Evolutionary conservation across 2,797 vertebrate species (phyloP).

Genomic region (Ptychobarbus kaznakovi): DNA sequence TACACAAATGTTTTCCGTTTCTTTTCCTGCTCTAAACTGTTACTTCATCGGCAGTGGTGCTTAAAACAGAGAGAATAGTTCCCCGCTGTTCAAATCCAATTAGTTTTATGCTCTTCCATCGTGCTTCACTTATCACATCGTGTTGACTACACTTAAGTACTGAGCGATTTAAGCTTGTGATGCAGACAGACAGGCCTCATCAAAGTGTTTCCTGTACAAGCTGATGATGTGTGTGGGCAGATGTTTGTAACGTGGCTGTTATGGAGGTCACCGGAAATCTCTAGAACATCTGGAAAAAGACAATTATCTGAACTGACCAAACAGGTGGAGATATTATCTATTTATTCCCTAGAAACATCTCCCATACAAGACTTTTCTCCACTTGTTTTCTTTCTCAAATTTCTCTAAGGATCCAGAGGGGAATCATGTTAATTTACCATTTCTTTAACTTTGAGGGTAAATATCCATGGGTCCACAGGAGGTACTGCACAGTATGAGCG

Average conservation of each 20-base stretch:
- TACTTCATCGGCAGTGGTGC: neutral
- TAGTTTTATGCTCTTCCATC: slow-evolving; percentile 30
- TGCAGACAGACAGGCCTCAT: slow-evolving; percentile 36
- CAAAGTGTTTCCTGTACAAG: slow-evolving; percentile 40
- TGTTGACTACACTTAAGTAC: slow-evolving; percentile 47
- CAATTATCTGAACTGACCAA: slow-evolving; percentile 36
- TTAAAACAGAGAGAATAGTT: slow-evolving; percentile 13
- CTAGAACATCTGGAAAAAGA: slow-evolving; percentile 55
- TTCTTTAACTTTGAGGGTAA: neutral
- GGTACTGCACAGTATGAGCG: neutral
- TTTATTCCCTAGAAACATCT: slow-evolving; percentile 13
- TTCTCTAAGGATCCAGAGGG: neutral
- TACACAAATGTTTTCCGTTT: neutral
- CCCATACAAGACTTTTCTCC: neutral
- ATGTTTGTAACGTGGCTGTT: slow-evolving; percentile 42
- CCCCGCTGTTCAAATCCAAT: slow-evolving; percentile 43
- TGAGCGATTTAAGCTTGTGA: slow-evolving; percentile 28
- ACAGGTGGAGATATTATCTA: slow-evolving; percentile 37
- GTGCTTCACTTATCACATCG: slow-evolving; percentile 43
- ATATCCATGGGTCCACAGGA: neutral
- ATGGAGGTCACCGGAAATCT: slow-evolving; percentile 34
- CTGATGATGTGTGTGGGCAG: slow-evolving; percentile 46
- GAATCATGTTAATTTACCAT: slow-evolving; percentile 2
- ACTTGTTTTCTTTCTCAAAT: neutral
- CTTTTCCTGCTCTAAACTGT: neutral